phyloP scores from a whole-genome alignment of 37 sponge, comb jelly and placozoan species.

The Cliona cf. orientalis region DNA sequence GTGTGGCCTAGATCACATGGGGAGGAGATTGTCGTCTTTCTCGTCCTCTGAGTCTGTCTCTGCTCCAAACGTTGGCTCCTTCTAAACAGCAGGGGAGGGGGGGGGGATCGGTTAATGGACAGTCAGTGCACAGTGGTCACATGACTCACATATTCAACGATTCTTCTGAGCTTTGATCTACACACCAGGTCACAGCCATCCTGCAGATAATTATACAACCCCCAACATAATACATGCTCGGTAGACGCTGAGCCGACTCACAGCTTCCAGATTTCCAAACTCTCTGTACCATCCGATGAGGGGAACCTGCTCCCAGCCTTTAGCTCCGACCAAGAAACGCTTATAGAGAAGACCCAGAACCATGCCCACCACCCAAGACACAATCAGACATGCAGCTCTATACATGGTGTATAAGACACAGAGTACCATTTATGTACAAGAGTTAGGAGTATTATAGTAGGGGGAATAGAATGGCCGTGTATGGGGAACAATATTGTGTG shows the following conservation, averaged over 20 bases:
- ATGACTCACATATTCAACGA: constrained; percentile 23
- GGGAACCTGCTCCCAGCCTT: constrained; percentile 87
- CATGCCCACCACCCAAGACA: constrained; percentile 60
- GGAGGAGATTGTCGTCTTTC: constrained; percentile 76
- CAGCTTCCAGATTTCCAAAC: constrained; percentile 82
- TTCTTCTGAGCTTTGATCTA: constrained; percentile 28
- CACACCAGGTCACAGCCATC: constrained; percentile 90
- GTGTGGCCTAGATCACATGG: constrained; percentile 52
- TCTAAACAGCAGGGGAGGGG: neutral
- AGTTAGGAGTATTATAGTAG: neutral
- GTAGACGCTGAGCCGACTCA: constrained; percentile 25
- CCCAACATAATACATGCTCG: neutral
- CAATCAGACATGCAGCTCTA: constrained; percentile 32
- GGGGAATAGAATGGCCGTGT: neutral
- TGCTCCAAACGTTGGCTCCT: constrained; percentile 58
- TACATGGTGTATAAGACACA: no score
- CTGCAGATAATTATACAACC: constrained; percentile 24
- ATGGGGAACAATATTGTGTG: neutral
- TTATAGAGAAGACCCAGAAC: constrained; percentile 53
- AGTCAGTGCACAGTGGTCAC: neutral
- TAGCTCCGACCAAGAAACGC: constrained; percentile 76
- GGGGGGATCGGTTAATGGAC: neutral
- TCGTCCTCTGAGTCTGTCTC: constrained; percentile 71
- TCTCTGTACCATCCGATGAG: constrained; percentile 41
- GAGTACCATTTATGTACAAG: neutral